phyloP scores from a whole-genome alignment of 2,797 vertebrate genomes.

The Dicrostonyx torquatus region DNA sequence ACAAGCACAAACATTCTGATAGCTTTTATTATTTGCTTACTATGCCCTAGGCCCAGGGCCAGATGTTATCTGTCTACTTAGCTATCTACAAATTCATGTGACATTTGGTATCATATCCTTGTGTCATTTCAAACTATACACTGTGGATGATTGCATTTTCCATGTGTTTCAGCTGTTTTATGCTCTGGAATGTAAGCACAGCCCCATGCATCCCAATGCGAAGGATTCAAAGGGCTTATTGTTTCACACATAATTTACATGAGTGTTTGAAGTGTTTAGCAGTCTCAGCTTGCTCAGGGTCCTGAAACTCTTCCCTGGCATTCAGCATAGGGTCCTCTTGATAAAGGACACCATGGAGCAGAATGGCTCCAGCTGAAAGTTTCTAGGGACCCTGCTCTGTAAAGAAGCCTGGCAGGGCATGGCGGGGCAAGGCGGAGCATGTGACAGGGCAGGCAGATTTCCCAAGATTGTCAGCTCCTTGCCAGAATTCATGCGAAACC shows the following conservation, averaged over 20 bases:
- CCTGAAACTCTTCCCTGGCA: background rate
- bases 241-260: conserved; percentile 32
- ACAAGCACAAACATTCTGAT: background rate
- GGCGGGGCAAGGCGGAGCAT: too few relatives aligned
- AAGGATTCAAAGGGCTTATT: background rate
- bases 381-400: background rate
- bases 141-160: background rate
- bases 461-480: background rate
- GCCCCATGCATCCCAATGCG: background rate
- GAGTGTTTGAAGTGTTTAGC: background rate
- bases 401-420: background rate
- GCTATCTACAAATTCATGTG: background rate
- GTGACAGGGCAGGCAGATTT: too few relatives aligned
- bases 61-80: background rate
- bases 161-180: background rate
- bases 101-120: background rate
- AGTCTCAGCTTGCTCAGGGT: background rate
- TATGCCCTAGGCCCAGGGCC: background rate
- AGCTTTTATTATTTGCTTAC: conserved; percentile 36
- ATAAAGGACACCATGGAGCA: background rate
- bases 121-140: background rate
- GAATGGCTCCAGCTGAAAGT: background rate
- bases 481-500: background rate
- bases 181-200: background rate
- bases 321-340: background rate